Evolutionary conservation across 1,140 invertebrate species (phyloP), one percentile per base, ranked within the genome.

Genomic region (Heliothis subflexa): DNA sequence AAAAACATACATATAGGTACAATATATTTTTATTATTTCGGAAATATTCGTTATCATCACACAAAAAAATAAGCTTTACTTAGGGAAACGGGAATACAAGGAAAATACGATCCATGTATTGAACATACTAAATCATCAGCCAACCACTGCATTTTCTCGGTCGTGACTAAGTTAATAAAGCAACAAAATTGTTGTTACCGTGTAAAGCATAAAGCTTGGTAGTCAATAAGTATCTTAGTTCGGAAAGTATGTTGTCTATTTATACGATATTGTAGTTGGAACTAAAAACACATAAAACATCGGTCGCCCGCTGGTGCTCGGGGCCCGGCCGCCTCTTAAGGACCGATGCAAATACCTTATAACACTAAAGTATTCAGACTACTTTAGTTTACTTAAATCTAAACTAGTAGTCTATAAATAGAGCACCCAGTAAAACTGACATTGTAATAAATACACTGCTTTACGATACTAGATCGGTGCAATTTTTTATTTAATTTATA

Each of bases 341-440:
- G 71, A 21, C 71, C 55, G 55, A 74, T 74, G 71, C 74, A 82
- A 79, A 79, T 79, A 50, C 50, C 76, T 62, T 66, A 76, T 74
- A 76, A 76, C 79, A 82, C 78, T 80, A 78, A 82, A 76, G 71
- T 75, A 81, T 80, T 61, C 78, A 59, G 54, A 79, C 78, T 59
- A 79, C 80, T 75, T 74, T 61, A 80, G 52, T 85, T 83, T 74
- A 83, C 78, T 78, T 79, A 78, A 78, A 80, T 71, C 72, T 79
- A 80, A 79, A 78, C 70, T 68, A 57, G 78, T 78, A 54, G 45
- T 85, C 84, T 83, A 86, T 85, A 88, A 86, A 88, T 83, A 84
- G 83, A 86, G 82, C 80, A 80, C 68, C 33, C 78, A 82, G 85
- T 83, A 85, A 86, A 79, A 78, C 81, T 84, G 81, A 70, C 66